Evolutionary conservation across 2,888 invertebrate species (phyloP), one percentile per base, ranked within the genome.

Genomic region (Drepana falcataria): DNA sequence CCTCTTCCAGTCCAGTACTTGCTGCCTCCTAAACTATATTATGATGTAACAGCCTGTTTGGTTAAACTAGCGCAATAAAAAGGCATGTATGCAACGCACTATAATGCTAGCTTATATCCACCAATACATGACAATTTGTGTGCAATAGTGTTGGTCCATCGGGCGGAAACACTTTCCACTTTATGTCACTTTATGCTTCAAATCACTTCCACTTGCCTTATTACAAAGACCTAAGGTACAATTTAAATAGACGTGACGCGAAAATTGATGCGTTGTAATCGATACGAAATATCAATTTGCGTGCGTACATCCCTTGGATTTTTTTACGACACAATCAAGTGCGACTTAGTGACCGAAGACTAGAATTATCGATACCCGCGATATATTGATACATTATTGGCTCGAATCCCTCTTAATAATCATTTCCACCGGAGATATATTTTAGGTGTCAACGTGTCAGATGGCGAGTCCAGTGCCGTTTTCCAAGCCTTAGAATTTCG

Each of bases 151-250:
- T 80, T 80, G 68, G 79, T 74, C 73, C 77, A 78, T 75, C 76
- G 66, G 66, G 57, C 78, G 85, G 84, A 84, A 87, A 75, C 77
- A 75, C 83, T 85, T 87, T 87, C 85, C 82, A 85, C 71, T 84
- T 77, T 78, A 81, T 83, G 80, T 79, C 79, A 84, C 75, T 77
- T 69, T 78, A 71, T 73, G 79, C 73, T 71, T 73, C 66, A 71
- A 64, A 63, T 66, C 69, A 63, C 68, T 70, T 52, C 61, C 54
- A 57, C 54, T 7, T 3, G 40, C 51, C 40, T 34, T 51, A 51
- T 51, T 51, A 40, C 44, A 44, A 44, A 44, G 44, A 9, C 2
- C 9, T 44, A 44, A 44, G 9, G 44, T 44, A 44, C 9, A 44
- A 6, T 44, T 9, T 44, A 6, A 9, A 44, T 9, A 2, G 6